Conservation (phyloP, 2,113 vertebrate genomes). For the Eptesicus fuscus region DNA sequence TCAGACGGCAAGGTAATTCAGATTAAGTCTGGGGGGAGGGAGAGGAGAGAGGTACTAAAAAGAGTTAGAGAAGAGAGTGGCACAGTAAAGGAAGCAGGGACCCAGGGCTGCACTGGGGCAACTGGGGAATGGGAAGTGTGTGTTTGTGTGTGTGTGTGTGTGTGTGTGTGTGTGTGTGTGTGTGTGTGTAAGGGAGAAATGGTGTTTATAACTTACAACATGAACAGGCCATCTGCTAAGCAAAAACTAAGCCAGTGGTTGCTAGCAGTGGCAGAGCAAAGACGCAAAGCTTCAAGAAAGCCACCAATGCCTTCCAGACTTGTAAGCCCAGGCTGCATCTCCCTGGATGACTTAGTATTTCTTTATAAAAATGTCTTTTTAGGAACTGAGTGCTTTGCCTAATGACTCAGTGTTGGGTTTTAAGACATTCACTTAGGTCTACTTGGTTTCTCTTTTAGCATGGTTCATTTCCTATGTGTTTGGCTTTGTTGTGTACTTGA, state of each 20-base stretch:
- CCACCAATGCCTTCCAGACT: not conserved
- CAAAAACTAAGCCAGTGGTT: not conserved
- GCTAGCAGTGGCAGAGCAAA: not conserved
- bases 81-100: not conserved
- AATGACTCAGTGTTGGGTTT: slow-evolving; percentile 31
- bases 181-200: not conserved
- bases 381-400: not conserved
- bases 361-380: slow-evolving; percentile 12
- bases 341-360: not conserved
- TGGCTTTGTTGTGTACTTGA: not conserved
- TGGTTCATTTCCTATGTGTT: not conserved
- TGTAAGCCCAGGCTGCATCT: not conserved
- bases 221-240: not conserved
- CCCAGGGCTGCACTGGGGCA: not conserved
- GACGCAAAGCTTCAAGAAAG: not conserved
- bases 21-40: not conserved
- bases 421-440: not conserved
- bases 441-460: not conserved
- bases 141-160: not conserved
- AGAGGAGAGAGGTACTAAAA: not conserved
- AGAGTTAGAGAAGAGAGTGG: not conserved
- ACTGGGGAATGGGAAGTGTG: not conserved
- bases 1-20: not conserved
- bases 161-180: not conserved
- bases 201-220: not conserved